Base-by-base conservation (phyloP, 2,797 vertebrate genomes). In the Tapirus indicus region DNA sequence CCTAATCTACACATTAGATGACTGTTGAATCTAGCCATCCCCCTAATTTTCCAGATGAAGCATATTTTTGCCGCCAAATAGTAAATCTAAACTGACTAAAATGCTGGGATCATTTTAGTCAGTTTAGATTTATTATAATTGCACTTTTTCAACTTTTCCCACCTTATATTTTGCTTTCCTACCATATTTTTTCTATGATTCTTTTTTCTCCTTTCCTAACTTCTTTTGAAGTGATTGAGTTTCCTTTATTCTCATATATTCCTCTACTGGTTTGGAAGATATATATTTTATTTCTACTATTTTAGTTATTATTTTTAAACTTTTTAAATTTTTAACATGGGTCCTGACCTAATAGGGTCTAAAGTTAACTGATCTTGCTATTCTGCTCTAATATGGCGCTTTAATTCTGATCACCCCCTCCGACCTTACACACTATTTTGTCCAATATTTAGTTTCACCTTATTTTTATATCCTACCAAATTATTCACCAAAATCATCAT, bases 41-140 rank as follows among this genome's bases (percentile, higher is more conserved):
- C 23, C 2, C 32, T 75, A 60, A 71, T 94, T 88, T 94, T 94
- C 79, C 52, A 95, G 38, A 68, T 49, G 12, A 93, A 89, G 35
- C 93, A 54, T 68, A 88, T 54, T 94, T 96, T 96, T 91, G 27
- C 44, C 88, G 16, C n/a, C 41, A 72, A 38, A 38, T 38, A 38
- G 38, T 38, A 38, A 38, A 38, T 38, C 38, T 38, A 38, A 38
- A 38, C 38, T 38, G 38, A 38, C 38, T 38, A 38, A 38, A 38
- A 13, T 66, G 4, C 49, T 93, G 64, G 8, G 75, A 41, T 84
- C 6, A 58, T 66, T 75, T 93, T 41, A 75, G 38, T 95, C 1
- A 29, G 10, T 87, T 93, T n/a, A 88, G 8, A 52, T 87, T 91
- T 85, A 91, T 68, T 60, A 32, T 77, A 87, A 90, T 47, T 88